These are phyloP conservation scores for Amblyraja radiata DNA, from an alignment of 2,797 vertebrate species.

Conservation along the genomic window DNA sequence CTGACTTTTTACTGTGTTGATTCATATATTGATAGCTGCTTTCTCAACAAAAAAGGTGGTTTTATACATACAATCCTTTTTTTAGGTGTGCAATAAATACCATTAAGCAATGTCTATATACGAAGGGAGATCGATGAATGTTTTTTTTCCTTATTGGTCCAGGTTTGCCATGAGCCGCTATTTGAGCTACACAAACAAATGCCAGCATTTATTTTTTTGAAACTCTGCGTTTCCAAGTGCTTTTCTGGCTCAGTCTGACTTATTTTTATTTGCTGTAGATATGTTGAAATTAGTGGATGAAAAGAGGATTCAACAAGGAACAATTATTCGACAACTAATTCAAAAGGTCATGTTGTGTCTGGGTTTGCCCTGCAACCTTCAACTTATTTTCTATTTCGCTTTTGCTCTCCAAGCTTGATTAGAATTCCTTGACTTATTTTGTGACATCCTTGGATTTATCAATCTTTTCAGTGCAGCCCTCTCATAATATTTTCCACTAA, in stretches of 20 bases:
- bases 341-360: background rate
- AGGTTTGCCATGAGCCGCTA: background rate
- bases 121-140: background rate
- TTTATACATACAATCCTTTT: too few relatives aligned
- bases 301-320: background rate
- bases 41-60: too few relatives aligned
- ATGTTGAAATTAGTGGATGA: background rate
- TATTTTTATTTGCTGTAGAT: conserved; percentile 12
- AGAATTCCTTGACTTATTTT: background rate
- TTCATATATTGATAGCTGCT: too few relatives aligned
- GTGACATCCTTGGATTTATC: background rate
- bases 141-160: background rate
- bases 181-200: background rate
- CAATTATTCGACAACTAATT: background rate
- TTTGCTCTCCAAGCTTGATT: conserved; percentile 3
- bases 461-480: background rate
- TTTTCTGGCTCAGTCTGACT: background rate
- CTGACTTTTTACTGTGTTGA: too few relatives aligned
- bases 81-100: background rate
- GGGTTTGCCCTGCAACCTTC: background rate
- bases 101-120: background rate
- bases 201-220: background rate
- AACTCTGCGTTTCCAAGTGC: background rate
- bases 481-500: background rate
- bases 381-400: background rate